These are phyloP conservation scores for Drosophila sulfurigaster DNA, from an alignment of 1,140 invertebrate species.

Conservation along the genomic window DNA sequence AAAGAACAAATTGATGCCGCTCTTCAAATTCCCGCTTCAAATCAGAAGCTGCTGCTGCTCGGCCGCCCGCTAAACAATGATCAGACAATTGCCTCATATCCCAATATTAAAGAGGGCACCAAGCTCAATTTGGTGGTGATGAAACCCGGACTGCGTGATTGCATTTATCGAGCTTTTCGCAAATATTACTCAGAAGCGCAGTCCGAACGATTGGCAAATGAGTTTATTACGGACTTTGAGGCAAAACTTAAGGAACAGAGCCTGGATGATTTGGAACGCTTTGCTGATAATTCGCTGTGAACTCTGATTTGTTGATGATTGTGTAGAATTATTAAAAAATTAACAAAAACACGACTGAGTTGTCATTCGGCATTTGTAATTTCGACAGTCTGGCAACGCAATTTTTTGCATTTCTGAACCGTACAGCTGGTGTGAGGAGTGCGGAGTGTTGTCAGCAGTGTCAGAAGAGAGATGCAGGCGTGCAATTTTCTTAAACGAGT, in stretches of 20 bases:
- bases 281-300: slow-evolving; percentile 76
- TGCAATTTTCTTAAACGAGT: slow-evolving; percentile 74
- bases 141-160: slow-evolving; percentile 85
- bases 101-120: slow-evolving; percentile 86
- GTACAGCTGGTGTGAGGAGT: slow-evolving; percentile 34
- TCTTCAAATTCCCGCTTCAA: slow-evolving; percentile 85
- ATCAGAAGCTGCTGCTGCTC: slow-evolving; percentile 85
- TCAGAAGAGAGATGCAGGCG: slow-evolving; percentile 68
- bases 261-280: slow-evolving; percentile 86
- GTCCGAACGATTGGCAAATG: slow-evolving; percentile 81
- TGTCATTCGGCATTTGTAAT: slow-evolving; percentile 9
- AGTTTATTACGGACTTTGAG: slow-evolving; percentile 86
- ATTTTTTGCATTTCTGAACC: slow-evolving; percentile 33
- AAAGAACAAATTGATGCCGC: slow-evolving; percentile 85
- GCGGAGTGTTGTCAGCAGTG: slow-evolving; percentile 58
- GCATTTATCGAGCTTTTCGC: slow-evolving; percentile 84
- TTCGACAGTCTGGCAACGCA: slow-evolving; percentile 55
- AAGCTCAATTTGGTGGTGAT: slow-evolving; percentile 86
- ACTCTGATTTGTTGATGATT: slow-evolving; percentile 18
- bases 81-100: slow-evolving; percentile 85
- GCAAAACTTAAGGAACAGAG: slow-evolving; percentile 85
- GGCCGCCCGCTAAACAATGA: slow-evolving; percentile 86
- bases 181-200: slow-evolving; percentile 86
- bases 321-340: slow-evolving; percentile 38
- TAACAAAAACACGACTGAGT: slow-evolving; percentile 23